Conservation (phyloP, 1,140 invertebrate genomes). For the Aporrectodea caliginosa region DNA sequence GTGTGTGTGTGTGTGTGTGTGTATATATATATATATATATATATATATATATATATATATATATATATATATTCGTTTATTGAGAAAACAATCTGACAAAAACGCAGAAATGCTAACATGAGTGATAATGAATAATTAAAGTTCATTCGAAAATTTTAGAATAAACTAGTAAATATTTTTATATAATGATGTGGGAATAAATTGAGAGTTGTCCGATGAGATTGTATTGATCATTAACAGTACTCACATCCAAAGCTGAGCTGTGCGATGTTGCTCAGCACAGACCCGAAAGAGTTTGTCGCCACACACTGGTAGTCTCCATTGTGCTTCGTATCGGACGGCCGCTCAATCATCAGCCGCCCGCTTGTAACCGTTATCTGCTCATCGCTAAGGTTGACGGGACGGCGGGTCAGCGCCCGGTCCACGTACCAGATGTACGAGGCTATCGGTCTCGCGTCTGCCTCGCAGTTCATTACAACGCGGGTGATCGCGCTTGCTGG, state of each 20-base stretch:
- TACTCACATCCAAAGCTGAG: constrained; percentile 76
- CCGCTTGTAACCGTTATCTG: constrained; percentile 86
- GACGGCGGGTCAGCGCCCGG: neutral
- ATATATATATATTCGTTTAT: too few species aligned
- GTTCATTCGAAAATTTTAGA: too few species aligned
- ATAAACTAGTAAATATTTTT: too few species aligned
- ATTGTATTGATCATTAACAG: too few species aligned
- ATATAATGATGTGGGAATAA: too few species aligned
- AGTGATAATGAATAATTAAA: too few species aligned
- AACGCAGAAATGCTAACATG: too few species aligned
- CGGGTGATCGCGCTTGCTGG: constrained; percentile 9
- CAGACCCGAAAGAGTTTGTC: constrained; percentile 79
- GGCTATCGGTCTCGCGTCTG: constrained; percentile 82
- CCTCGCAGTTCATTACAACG: constrained; percentile 64
- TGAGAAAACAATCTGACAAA: too few species aligned
- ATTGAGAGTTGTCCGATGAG: too few species aligned
- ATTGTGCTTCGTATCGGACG: constrained; percentile 66
- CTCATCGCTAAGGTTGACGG: constrained; percentile 59
- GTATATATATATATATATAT: too few species aligned
- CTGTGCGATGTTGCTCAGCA: constrained; percentile 80
- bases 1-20: too few species aligned
- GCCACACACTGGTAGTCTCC: constrained; percentile 89
- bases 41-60: too few species aligned
- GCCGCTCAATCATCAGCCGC: constrained; percentile 79
- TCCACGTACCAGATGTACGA: constrained; percentile 64